Evolutionary conservation across 35 echinoderm and acorn worm species (phyloP).

Genomic region (Lytechinus pictus): DNA sequence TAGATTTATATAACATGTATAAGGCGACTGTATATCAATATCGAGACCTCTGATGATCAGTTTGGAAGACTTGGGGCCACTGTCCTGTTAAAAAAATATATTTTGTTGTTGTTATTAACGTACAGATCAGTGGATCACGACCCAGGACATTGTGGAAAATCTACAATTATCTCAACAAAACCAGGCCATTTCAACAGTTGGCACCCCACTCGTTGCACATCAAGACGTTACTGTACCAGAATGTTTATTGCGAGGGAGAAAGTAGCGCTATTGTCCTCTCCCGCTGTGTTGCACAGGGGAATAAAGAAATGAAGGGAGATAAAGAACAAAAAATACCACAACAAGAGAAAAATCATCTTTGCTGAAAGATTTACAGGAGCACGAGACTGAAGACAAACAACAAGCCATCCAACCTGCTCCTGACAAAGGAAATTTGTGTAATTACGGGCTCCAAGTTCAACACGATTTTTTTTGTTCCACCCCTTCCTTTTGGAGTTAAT

Average conservation of each 20-base stretch:
- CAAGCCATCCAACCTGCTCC: not conserved
- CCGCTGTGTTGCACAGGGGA: not conserved
- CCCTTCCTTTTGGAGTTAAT: not conserved
- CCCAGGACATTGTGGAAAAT: too few species aligned
- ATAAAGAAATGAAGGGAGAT: not conserved
- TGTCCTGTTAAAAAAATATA: too few species aligned
- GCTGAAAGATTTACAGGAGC: not conserved
- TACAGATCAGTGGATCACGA: too few species aligned
- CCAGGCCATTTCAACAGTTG: not conserved
- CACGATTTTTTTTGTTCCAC: not conserved
- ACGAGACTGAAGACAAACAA: not conserved
- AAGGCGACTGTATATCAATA: too few species aligned
- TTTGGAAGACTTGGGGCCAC: too few species aligned
- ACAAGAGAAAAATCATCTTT: not conserved
- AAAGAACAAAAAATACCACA: not conserved
- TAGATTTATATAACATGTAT: too few species aligned
- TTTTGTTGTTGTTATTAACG: too few species aligned
- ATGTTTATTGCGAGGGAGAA: not conserved
- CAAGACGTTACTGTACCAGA: not conserved
- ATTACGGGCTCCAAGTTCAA: not conserved
- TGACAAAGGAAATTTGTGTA: not conserved
- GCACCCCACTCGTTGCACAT: not conserved
- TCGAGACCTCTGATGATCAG: too few species aligned
- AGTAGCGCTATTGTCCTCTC: not conserved
- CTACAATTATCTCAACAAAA: not conserved